Evolutionary conservation across 2,113 vertebrate species (phyloP), one percentile per base, ranked within the genome.

Genomic region (Microcebus griseorufus): DNA sequence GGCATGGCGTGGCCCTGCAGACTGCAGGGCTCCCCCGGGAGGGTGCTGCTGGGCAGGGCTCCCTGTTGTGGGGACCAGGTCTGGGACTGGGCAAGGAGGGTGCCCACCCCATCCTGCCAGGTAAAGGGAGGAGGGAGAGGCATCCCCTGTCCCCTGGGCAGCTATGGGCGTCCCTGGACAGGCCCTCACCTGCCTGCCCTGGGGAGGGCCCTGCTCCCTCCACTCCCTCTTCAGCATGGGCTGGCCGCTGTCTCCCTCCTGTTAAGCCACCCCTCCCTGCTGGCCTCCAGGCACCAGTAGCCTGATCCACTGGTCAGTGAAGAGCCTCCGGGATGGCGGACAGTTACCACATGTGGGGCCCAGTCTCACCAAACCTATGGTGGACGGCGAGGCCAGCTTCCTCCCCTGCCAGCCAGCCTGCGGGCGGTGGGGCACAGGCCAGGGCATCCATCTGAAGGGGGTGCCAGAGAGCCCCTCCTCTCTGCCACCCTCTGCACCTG

Each of bases 391-490:
- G 29, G 4, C 20, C 58, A 62, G 39, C 4, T 10, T 78, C 42
- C n/a, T 84, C 48, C 48, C 20, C 32, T 42, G 65, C 13, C 14
- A 70, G 45, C n/a, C 64, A 25, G 69, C 42, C 32, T 18, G 18
- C 2, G 1, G 70, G 62, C 39, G 53, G 87, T 9, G 32, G 42
- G 13, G 16, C 20, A 11, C 8, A 5, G 53, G 42, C 34, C 55
- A 73, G 58, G 18, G 39, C 14, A 1, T 9, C 16, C 34, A 6
- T 18, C 18, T 81, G 55, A n/a, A 23, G 58, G 34, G 81, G 5
- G 3, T 10, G 4, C 11, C 16, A 0, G n/a, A 0, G 39, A 48
- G 34, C 25, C 13, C 9, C 2, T 70, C 67, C 5, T 34, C 22
- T 60, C 48, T 2, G 58, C 80, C 76, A 32, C 7, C 23, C 18